Base-by-base conservation (phyloP, 1,140 invertebrate species). In the Papilio helenus region DNA sequence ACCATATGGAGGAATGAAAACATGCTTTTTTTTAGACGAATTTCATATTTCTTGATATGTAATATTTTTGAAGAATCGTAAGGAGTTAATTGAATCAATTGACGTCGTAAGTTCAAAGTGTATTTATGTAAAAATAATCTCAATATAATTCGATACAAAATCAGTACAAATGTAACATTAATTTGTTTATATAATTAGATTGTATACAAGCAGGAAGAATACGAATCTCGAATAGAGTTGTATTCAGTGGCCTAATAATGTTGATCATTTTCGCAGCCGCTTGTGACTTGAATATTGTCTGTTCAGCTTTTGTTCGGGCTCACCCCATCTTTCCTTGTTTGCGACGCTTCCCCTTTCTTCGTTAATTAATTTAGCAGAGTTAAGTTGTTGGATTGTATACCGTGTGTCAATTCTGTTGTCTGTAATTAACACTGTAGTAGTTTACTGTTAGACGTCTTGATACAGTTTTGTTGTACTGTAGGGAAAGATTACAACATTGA, bases 311-410 rank as follows among this genome's bases (percentile, higher is more conserved):
- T 74, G 72, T 74, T 46, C 72, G 20, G 14, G 39, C 39, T n/a
- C 44, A 49, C 72, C 20, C 44, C 42, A 26, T 20, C 42, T 74
- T 49, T 49, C 39, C 4, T 49, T 74, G 72, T 74, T 74, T 74
- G 72, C 44, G 39, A 74, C n/a, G 20, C 39, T 44, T 74, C 72
- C 44, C 72, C 72, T 49, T 46, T 49, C 72, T 74, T 44, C n/a
- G 39, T 44, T 72, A 74, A 74, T 74, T 74, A 74, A 74, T 74
- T 74, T 46, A 46, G 42, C 72, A 7, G 72, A 44, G 72, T 74
- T 74, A 51, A 74, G 39, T 74, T 74, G 72, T 49, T 46, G 23
- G 8, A 49, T 74, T 74, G 42, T 74, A 68, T 72, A 74, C 46
- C 9, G 42, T 51, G 44, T 74, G 72, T 74, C 72, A 51, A 26